Conservation (phyloP, 2,113 vertebrate genomes). For the Vimba vimba region DNA sequence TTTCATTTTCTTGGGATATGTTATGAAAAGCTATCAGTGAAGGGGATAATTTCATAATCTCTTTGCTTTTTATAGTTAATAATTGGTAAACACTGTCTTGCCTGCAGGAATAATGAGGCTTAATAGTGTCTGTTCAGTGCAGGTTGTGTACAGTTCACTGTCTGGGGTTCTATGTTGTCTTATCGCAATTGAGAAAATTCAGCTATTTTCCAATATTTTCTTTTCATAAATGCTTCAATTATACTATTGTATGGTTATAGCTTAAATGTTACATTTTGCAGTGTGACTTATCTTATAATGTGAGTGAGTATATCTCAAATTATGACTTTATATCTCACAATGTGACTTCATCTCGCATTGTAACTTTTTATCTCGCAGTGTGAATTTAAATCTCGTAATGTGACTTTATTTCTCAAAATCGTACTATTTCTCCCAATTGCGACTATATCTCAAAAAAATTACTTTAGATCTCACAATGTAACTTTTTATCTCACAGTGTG, state of each 20-base stretch:
- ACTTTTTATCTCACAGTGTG: not conserved
- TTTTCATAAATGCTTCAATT: not conserved
- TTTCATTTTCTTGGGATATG: conserved; percentile 16
- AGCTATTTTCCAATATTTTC: not conserved
- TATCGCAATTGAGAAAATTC: not conserved
- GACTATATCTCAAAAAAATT: not conserved
- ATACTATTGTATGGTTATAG: not conserved
- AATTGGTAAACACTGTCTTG: not conserved
- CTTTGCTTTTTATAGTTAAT: conserved; percentile 14
- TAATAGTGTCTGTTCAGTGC: not conserved
- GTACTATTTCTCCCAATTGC: not conserved
- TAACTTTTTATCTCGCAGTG: not conserved
- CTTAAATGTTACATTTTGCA: not conserved
- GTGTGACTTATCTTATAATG: not conserved
- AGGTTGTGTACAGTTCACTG: conserved; percentile 21
- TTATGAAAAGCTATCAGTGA: not conserved
- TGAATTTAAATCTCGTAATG: not conserved
- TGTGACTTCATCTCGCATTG: not conserved
- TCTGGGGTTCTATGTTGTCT: not conserved
- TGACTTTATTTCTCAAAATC: not conserved
- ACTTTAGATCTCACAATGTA: too few relatives aligned
- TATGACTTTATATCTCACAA: not conserved
- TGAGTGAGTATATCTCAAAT: not conserved
- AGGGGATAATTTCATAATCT: not conserved
- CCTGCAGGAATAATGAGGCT: conserved; percentile 1